Percentiles rank a stretch among this genome's conserved stretches.
Conservation (phyloP, 92 coral and sea anemone species). For the Actinernus sp. region DNA sequence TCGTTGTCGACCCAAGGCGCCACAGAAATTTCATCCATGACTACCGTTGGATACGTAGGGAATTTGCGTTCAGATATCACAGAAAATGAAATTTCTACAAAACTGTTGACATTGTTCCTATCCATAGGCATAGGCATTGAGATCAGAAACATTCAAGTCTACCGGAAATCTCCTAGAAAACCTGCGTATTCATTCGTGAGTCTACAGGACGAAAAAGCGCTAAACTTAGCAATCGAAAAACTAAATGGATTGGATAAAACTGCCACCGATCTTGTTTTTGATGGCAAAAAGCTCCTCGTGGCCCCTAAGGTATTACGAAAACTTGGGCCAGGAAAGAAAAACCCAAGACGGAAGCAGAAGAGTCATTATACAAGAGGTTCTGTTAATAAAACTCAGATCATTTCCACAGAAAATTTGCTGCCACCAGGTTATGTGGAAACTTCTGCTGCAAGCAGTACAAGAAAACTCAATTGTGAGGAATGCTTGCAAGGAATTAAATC, state of each 20-base stretch:
- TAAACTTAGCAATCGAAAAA: slow-evolving; percentile 8
- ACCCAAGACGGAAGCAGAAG: too few species aligned
- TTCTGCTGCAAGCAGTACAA: too few species aligned
- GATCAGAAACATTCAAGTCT: slow-evolving; percentile 3
- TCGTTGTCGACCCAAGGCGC: too few species aligned
- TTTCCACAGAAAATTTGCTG: too few species aligned
- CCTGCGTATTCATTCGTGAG: slow-evolving; percentile 16
- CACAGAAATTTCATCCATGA: too few species aligned
- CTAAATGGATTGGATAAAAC: slow-evolving; percentile 9
- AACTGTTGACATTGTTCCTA: slow-evolving; percentile 14
- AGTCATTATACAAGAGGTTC: too few species aligned
- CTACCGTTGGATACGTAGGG: slow-evolving; percentile 51
- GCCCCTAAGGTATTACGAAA: background rate
- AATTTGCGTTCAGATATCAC: slow-evolving; percentile 42
- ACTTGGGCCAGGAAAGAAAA: background rate
- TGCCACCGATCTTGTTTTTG: background rate
- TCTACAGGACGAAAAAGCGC: slow-evolving; percentile 2
- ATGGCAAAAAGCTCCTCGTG: background rate
- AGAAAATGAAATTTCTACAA: slow-evolving; percentile 1
- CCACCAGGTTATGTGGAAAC: too few species aligned
- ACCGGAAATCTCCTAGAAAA: slow-evolving; percentile 16
- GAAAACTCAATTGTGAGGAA: too few species aligned
- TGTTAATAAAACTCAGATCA: too few species aligned
- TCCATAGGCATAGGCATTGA: slow-evolving; percentile 21
- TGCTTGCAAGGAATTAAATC: too few species aligned